Conservation (phyloP, 2,113 vertebrate genomes). For the Notothenia rossii region DNA sequence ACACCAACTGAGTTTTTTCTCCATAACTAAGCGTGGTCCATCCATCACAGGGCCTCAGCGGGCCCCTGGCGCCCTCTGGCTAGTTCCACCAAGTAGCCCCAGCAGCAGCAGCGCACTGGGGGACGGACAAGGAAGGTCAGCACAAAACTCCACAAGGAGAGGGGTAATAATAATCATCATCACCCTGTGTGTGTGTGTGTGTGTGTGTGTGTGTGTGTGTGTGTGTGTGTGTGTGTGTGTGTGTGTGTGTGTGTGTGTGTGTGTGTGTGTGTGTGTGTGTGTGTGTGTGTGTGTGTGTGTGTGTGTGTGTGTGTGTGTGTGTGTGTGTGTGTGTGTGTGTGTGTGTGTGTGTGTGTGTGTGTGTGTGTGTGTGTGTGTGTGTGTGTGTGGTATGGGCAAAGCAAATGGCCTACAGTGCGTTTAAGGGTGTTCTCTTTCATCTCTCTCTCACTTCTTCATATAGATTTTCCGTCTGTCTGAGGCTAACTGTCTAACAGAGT, state of each 20-base stretch:
- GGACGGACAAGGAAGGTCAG: slow-evolving; percentile 73
- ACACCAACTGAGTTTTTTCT: slow-evolving; percentile 38
- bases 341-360: slow-evolving; percentile 30
- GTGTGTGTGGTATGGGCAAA: not conserved
- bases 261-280: too few species aligned
- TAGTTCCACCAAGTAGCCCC: slow-evolving; percentile 57
- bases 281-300: too few species aligned
- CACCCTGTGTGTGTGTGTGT: slow-evolving; percentile 14
- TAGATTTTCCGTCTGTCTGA: slow-evolving; percentile 64
- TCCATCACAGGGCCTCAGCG: slow-evolving; percentile 75
- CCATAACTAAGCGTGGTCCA: slow-evolving; percentile 62
- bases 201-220: too few species aligned
- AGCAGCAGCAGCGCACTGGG: slow-evolving; percentile 53
- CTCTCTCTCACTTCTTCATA: slow-evolving; percentile 36
- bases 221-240: too few species aligned
- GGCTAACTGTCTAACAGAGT: slow-evolving; percentile 39
- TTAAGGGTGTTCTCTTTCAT: slow-evolving; percentile 18
- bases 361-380: slow-evolving; percentile 12
- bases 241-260: not conserved
- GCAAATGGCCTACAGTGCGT: slow-evolving; percentile 46
- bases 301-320: too few species aligned
- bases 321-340: not conserved
- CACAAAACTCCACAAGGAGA: slow-evolving; percentile 70
- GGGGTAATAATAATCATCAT: slow-evolving; percentile 76
- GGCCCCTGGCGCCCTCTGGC: slow-evolving; percentile 71